phyloP scores from a whole-genome alignment of 1,140 invertebrate genomes.

The Euwallacea fornicatus region DNA sequence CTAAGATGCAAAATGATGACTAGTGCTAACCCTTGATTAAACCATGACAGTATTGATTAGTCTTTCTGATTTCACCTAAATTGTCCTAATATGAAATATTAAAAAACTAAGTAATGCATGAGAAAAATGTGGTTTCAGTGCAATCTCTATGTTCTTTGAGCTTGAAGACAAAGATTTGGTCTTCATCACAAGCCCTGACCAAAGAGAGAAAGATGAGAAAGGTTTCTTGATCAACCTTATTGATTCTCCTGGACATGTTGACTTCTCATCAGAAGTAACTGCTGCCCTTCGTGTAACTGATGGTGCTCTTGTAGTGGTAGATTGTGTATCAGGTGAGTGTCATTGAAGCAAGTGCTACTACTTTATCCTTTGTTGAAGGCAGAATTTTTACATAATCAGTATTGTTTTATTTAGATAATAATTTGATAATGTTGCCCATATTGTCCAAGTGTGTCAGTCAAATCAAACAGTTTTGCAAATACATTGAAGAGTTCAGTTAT shows the following conservation, averaged over 20 bases:
- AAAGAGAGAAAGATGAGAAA: slow-evolving; percentile 85
- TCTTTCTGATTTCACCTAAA: slow-evolving; percentile 27
- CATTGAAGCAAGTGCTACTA: neutral
- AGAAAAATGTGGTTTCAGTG: slow-evolving; percentile 61
- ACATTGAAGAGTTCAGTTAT: no score
- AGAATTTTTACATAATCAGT: no score
- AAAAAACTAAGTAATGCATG: neutral
- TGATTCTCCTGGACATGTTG: slow-evolving; percentile 98
- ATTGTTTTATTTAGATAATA: no score
- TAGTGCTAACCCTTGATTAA: slow-evolving; percentile 35
- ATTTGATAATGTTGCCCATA: no score
- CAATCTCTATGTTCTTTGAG: slow-evolving; percentile 98
- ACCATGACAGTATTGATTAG: slow-evolving; percentile 29
- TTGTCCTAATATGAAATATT: no score
- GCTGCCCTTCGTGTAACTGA: slow-evolving; percentile 98
- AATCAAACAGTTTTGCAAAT: no score
- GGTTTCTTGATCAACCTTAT: slow-evolving; percentile 99
- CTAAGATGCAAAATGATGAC: slow-evolving; percentile 19
- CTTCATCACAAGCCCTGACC: slow-evolving; percentile 86
- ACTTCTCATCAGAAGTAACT: slow-evolving; percentile 99
- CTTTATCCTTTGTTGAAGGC: no score
- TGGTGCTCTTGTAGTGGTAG: slow-evolving; percentile 98
- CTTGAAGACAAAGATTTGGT: slow-evolving; percentile 88
- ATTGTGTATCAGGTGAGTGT: slow-evolving; percentile 91
- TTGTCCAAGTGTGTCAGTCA: no score